Conservation (phyloP, 2,888 invertebrate genomes). For the Apocheima hispidaria region DNA sequence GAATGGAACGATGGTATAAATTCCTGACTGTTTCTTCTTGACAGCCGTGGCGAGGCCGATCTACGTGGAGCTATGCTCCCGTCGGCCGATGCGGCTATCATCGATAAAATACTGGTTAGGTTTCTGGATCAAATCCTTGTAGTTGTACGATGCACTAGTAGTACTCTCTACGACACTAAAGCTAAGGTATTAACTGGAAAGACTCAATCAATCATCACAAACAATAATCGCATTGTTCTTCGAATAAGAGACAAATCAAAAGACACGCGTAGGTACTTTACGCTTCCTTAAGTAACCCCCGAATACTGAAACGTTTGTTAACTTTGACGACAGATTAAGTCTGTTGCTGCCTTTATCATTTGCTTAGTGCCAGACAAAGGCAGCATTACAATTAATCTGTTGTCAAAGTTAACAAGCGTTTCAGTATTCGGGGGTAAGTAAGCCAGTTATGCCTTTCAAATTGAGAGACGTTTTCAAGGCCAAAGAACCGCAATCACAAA, state of each 20-base stretch:
- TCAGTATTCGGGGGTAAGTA: too few species aligned
- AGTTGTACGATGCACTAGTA: neutral
- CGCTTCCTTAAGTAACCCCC: too few species aligned
- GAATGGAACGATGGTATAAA: slow-evolving; percentile 67
- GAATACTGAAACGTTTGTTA: too few species aligned
- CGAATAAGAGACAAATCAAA: too few species aligned
- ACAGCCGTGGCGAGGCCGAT: slow-evolving; percentile 55
- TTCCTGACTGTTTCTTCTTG: slow-evolving; percentile 61
- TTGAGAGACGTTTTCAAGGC: slow-evolving; percentile 2
- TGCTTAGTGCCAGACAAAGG: too few species aligned
- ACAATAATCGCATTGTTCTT: too few species aligned
- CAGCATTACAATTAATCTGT: too few species aligned
- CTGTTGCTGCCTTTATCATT: too few species aligned
- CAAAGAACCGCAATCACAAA: slow-evolving; percentile 31
- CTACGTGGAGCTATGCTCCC: slow-evolving; percentile 63
- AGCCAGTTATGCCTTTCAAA: neutral
- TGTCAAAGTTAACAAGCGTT: too few species aligned
- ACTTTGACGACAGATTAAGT: too few species aligned
- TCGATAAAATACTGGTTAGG: slow-evolving; percentile 19
- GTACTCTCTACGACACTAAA: neutral
- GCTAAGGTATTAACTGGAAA: neutral
- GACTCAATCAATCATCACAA: neutral
- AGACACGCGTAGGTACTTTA: too few species aligned
- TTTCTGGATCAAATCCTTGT: slow-evolving; percentile 18
- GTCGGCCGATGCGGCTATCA: slow-evolving; percentile 32